Evolutionary conservation across 2,888 invertebrate genomes (phyloP).

Genomic region (Orthosia cruda): DNA sequence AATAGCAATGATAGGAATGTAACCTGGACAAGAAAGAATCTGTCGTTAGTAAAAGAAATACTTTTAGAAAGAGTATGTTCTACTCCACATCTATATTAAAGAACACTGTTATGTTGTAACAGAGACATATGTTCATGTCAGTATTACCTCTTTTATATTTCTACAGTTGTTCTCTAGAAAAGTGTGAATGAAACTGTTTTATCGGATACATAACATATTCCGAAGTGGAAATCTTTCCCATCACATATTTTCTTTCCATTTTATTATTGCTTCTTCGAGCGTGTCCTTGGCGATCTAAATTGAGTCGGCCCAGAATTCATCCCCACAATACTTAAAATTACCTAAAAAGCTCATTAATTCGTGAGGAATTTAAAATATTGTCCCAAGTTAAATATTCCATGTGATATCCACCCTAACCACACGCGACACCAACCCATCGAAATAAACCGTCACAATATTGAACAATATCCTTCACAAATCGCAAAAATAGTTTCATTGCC

Average conservation of each 20-base stretch:
- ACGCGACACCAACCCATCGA: background rate
- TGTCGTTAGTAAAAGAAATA: too few species aligned
- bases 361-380: too few species aligned
- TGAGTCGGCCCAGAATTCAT: background rate
- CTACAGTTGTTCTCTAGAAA: background rate
- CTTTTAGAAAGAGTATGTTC: too few species aligned
- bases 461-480: constrained; percentile 29
- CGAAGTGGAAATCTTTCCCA: too few species aligned
- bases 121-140: background rate
- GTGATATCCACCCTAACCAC: background rate
- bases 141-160: background rate
- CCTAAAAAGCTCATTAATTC: background rate
- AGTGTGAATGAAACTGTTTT: background rate
- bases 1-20: background rate
- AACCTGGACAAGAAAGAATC: background rate
- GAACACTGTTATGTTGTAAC: too few species aligned
- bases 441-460: constrained; percentile 37
- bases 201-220: too few species aligned
- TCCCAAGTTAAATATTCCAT: background rate
- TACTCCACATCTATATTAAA: too few species aligned
- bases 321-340: background rate
- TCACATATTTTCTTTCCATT: background rate
- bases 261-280: background rate
- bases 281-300: background rate
- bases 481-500: constrained; percentile 58